Conservation (phyloP, 2,888 invertebrate genomes). For the Drosophila nigricruria region DNA sequence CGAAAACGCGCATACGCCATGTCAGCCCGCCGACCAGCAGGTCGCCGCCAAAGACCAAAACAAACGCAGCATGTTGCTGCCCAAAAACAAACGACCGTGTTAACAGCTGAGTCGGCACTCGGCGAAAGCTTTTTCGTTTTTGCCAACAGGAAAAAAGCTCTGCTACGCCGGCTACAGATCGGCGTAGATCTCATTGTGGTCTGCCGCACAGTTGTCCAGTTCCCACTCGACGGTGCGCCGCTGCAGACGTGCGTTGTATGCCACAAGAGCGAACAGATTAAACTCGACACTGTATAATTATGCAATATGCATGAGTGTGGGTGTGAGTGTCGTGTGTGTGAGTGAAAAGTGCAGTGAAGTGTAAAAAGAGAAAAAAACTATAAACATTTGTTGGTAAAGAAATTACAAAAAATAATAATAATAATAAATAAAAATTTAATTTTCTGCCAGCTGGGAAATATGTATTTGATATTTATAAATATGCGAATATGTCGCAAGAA, state of each 20-base stretch:
- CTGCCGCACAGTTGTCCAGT: slow-evolving; percentile 65
- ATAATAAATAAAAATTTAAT: slow-evolving; percentile 10
- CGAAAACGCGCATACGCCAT: slow-evolving; percentile 57
- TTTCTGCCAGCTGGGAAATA: slow-evolving; percentile 46
- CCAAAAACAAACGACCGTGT: slow-evolving; percentile 38
- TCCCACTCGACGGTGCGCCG: slow-evolving; percentile 65
- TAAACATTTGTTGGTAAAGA: slow-evolving; percentile 27
- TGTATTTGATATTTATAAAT: slow-evolving; percentile 34
- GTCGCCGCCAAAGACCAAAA: slow-evolving; percentile 51
- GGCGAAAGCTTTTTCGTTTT: slow-evolving; percentile 52
- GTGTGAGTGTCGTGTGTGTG: slow-evolving; percentile 6
- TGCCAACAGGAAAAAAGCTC: slow-evolving; percentile 45
- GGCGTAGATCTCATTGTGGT: slow-evolving; percentile 29
- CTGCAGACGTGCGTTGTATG: slow-evolving; percentile 54
- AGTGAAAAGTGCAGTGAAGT: slow-evolving; percentile 40
- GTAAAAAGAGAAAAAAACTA: slow-evolving; percentile 23
- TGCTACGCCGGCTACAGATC: slow-evolving; percentile 57
- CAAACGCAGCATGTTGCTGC: slow-evolving; percentile 67
- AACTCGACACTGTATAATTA: slow-evolving; percentile 23
- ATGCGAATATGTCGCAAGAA: slow-evolving; percentile 41
- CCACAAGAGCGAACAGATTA: slow-evolving; percentile 1
- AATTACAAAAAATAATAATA: slow-evolving; percentile 2
- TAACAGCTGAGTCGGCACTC: slow-evolving; percentile 64
- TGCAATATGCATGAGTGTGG: slow-evolving; percentile 36
- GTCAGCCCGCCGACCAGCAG: slow-evolving; percentile 43